Percentiles rank a stretch among this genome's conserved stretches.
Conservation (phyloP, 2,888 invertebrate species). For the Hybos culiciformis region DNA sequence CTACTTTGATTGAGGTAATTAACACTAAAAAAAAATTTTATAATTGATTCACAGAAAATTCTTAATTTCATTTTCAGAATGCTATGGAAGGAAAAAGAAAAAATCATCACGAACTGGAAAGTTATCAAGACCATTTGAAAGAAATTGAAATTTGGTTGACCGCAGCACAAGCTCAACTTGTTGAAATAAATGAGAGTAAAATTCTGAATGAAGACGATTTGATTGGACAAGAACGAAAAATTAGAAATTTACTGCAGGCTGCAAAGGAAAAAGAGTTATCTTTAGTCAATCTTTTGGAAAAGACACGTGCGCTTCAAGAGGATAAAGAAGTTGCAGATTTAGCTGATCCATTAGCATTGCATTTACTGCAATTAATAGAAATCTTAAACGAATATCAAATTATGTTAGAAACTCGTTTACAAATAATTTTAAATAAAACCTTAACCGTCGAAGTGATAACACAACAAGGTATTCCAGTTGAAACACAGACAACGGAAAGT, state of each 20-base stretch:
- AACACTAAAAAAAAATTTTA: neutral
- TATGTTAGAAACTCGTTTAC: slow-evolving; percentile 46
- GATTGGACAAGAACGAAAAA: slow-evolving; percentile 39
- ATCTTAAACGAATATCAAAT: slow-evolving; percentile 48
- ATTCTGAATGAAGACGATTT: slow-evolving; percentile 38
- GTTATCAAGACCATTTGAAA: slow-evolving; percentile 40
- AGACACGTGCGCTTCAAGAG: slow-evolving; percentile 38
- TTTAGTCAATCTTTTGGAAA: slow-evolving; percentile 36
- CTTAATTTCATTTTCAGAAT: slow-evolving; percentile 29
- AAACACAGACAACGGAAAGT: slow-evolving; percentile 56
- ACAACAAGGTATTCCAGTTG: slow-evolving; percentile 35
- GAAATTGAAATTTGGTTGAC: slow-evolving; percentile 44
- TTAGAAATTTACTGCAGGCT: slow-evolving; percentile 39
- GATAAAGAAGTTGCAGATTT: slow-evolving; percentile 38
- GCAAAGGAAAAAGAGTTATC: slow-evolving; percentile 38
- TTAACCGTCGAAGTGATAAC: slow-evolving; percentile 27
- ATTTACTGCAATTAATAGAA: slow-evolving; percentile 42
- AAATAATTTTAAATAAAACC: slow-evolving; percentile 39
- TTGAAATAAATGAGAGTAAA: slow-evolving; percentile 22
- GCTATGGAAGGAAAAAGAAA: slow-evolving; percentile 41
- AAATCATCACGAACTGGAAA: slow-evolving; percentile 40
- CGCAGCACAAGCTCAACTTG: slow-evolving; percentile 29
- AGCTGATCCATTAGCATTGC: slow-evolving; percentile 39
- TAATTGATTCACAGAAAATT: neutral
- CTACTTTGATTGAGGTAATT: slow-evolving; percentile 37